Conservation (phyloP, 2,888 invertebrate species). For the Leucania comma region DNA sequence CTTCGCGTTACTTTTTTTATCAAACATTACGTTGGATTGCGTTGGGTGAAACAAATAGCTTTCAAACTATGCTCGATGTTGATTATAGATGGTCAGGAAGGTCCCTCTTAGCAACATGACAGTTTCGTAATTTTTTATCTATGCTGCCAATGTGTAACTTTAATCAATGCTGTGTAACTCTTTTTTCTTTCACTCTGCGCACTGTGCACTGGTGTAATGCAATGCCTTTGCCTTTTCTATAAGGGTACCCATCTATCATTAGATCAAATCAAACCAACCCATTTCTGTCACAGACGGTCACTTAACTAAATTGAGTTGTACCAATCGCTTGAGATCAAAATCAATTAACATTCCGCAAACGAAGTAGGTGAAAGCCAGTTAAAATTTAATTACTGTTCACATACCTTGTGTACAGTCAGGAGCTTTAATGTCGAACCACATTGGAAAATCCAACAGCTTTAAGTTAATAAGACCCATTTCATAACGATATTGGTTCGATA, state of each 20-base stretch:
- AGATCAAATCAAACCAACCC: slow-evolving; percentile 19
- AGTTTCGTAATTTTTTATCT: no score
- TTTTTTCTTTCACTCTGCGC: background rate
- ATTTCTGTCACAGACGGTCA: slow-evolving; percentile 28
- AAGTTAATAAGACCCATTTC: no score
- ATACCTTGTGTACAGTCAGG: slow-evolving; percentile 30
- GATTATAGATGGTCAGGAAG: no score
- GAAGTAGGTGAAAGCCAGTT: slow-evolving; percentile 51
- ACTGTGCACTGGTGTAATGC: background rate
- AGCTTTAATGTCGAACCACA: background rate
- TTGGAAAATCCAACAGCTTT: slow-evolving; percentile 7
- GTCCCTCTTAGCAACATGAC: no score
- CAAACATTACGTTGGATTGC: no score
- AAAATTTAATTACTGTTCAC: slow-evolving; percentile 49
- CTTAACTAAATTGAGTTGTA: slow-evolving; percentile 37
- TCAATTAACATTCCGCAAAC: slow-evolving; percentile 52
- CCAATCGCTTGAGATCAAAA: slow-evolving; percentile 38
- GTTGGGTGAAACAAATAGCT: no score
- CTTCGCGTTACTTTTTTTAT: no score
- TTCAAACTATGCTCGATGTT: no score
- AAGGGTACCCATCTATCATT: slow-evolving; percentile 2
- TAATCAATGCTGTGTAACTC: background rate
- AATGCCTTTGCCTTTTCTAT: background rate
- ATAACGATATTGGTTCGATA: no score
- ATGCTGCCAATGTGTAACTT: no score